Evolutionary conservation across 2,113 vertebrate species (phyloP).

Genomic region (Heptranchias perlo): DNA sequence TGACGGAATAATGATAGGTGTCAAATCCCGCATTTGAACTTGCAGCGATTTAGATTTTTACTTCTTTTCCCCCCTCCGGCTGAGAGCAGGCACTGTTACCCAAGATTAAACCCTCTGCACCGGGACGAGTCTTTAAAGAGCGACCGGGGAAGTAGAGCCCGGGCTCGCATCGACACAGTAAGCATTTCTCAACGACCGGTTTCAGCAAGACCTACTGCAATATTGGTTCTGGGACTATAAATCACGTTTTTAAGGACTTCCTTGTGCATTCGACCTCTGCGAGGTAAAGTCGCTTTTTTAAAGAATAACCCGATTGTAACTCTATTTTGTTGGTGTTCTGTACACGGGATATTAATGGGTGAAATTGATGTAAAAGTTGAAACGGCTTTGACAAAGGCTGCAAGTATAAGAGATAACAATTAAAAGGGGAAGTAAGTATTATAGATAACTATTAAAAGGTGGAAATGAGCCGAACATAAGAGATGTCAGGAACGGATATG

Average conservation of each 20-base stretch:
- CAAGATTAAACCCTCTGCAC: background rate
- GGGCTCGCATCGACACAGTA: background rate
- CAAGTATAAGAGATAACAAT: background rate
- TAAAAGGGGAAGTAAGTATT: too few species aligned
- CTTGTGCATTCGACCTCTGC: background rate
- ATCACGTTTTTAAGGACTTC: background rate
- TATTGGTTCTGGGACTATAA: background rate
- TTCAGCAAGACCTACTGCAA: background rate
- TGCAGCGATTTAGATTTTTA: conserved; percentile 62
- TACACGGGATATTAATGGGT: background rate
- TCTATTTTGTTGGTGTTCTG: background rate
- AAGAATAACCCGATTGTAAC: background rate
- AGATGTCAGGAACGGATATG: background rate
- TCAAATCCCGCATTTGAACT: conserved; percentile 78
- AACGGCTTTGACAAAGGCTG: background rate
- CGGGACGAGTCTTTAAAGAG: background rate
- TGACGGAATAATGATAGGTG: conserved; percentile 78
- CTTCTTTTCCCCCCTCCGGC: conserved; percentile 49
- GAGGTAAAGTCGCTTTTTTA: background rate
- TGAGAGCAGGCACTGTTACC: background rate
- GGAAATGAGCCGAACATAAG: background rate
- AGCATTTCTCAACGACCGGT: background rate
- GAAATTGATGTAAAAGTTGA: background rate
- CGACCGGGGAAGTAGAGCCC: background rate
- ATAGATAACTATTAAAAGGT: background rate